Evolutionary conservation across 2,888 invertebrate genomes (phyloP).

Genomic region (Kryphioiulus occultus): DNA sequence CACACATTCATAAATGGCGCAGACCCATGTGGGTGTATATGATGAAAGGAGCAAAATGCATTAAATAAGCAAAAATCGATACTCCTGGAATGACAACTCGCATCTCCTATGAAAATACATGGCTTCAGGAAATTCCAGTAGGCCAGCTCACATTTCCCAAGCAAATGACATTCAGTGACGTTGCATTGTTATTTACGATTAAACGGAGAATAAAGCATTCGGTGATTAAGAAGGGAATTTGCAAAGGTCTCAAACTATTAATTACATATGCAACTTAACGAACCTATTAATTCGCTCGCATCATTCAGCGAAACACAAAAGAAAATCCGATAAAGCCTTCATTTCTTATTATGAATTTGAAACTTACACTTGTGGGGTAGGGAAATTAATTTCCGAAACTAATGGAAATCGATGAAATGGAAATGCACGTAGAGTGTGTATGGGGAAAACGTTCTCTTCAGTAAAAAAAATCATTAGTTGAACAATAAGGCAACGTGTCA

Average conservation of each 20-base stretch:
- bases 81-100: conserved; percentile 35
- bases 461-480: neutral
- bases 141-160: neutral
- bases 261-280: conserved; percentile 26
- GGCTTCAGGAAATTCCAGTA: conserved; percentile 8
- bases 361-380: neutral
- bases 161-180: neutral
- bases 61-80: conserved; percentile 35
- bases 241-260: conserved; percentile 9
- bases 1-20: neutral
- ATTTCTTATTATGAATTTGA: neutral
- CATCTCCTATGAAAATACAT: neutral
- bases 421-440: neutral
- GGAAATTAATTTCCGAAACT: neutral
- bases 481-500: neutral
- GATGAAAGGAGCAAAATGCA: conserved; percentile 6
- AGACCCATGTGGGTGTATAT: neutral
- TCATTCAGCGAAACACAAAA: neutral
- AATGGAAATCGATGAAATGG: neutral
- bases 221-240: neutral
- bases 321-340: neutral
- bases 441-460: neutral
- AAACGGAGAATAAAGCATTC: neutral
- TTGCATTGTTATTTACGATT: neutral
- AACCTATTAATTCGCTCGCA: neutral